Conservation (phyloP, 2,888 invertebrate genomes). For the Cheilosia grossa region DNA sequence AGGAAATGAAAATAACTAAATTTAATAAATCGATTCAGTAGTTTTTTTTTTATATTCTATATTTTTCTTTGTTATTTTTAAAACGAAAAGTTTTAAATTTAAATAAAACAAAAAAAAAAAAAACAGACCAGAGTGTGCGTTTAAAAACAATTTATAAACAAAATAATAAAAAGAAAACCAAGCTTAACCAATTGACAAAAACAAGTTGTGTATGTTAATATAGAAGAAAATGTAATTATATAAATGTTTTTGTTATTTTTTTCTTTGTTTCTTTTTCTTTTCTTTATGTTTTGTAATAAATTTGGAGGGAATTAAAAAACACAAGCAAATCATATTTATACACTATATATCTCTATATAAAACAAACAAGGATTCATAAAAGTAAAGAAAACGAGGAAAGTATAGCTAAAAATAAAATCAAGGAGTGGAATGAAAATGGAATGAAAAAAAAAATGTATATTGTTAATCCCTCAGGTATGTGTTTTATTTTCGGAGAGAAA, state of each 20-base stretch:
- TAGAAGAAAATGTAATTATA: slow-evolving; percentile 33
- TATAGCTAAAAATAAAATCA: slow-evolving; percentile 32
- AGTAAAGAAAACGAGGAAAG: slow-evolving; percentile 29
- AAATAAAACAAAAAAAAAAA: neutral
- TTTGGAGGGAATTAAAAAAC: slow-evolving; percentile 66
- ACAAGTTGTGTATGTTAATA: slow-evolving; percentile 42
- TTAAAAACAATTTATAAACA: slow-evolving; percentile 6
- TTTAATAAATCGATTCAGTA: slow-evolving; percentile 49
- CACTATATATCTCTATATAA: slow-evolving; percentile 55
- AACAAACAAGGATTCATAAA: slow-evolving; percentile 43
- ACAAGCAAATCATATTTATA: slow-evolving; percentile 52
- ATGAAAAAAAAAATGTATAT: slow-evolving; percentile 61
- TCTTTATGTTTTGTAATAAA: slow-evolving; percentile 24
- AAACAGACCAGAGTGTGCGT: slow-evolving; percentile 44
- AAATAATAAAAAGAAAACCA: slow-evolving; percentile 4
- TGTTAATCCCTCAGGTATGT: slow-evolving; percentile 84
- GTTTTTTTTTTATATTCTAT: slow-evolving; percentile 31
- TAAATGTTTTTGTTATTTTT: slow-evolving; percentile 42
- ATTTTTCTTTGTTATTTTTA: slow-evolving; percentile 21
- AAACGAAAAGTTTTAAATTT: slow-evolving; percentile 12
- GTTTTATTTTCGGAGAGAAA: slow-evolving; percentile 86
- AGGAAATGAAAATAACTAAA: slow-evolving; percentile 61
- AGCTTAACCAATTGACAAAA: slow-evolving; percentile 43
- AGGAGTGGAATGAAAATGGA: slow-evolving; percentile 40
- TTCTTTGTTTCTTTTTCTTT: slow-evolving; percentile 15